A percentile compares a stretch with the other conserved stretches of the same genome.
Evolutionary conservation across 2,888 invertebrate species (phyloP).

Genomic region (Liodrosophila aerea): DNA sequence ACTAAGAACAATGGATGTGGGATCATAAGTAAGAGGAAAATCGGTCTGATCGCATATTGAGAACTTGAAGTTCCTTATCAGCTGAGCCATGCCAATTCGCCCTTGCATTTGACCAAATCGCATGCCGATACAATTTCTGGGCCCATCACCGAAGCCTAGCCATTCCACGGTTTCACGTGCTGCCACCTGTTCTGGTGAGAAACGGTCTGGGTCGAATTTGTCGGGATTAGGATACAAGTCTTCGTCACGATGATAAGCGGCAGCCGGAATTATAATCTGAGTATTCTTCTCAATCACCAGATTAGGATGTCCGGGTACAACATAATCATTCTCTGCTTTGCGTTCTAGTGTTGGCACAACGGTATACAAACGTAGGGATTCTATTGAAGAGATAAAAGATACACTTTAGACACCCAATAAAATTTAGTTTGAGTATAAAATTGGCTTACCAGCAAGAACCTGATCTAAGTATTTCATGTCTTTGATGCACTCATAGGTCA

Average conservation of each 20-base stretch:
- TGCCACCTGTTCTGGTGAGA: slow-evolving; percentile 84
- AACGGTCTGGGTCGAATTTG: slow-evolving; percentile 86
- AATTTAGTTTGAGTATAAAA: no score
- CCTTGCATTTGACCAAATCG: slow-evolving; percentile 80
- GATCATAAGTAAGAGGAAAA: slow-evolving; percentile 59
- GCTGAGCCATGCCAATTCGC: slow-evolving; percentile 65
- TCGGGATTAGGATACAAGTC: slow-evolving; percentile 84
- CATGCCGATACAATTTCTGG: slow-evolving; percentile 79
- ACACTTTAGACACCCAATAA: no score
- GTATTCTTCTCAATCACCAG: slow-evolving; percentile 82
- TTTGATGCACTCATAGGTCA: slow-evolving; percentile 79
- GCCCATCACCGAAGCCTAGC: slow-evolving; percentile 81
- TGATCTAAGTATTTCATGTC: slow-evolving; percentile 83
- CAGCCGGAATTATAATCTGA: slow-evolving; percentile 66
- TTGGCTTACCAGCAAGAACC: slow-evolving; percentile 82
- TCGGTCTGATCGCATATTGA: slow-evolving; percentile 57
- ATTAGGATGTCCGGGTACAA: slow-evolving; percentile 83
- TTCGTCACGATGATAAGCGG: slow-evolving; percentile 84
- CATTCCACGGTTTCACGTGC: slow-evolving; percentile 82
- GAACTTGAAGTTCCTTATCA: slow-evolving; percentile 72
- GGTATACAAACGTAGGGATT: slow-evolving; percentile 84
- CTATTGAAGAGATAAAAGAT: slow-evolving; percentile 66
- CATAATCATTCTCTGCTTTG: slow-evolving; percentile 83
- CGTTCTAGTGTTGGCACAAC: slow-evolving; percentile 83
- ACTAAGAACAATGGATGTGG: slow-evolving; percentile 42